Conservation (phyloP, 2,113 vertebrate genomes). For the Holacanthus passer region DNA sequence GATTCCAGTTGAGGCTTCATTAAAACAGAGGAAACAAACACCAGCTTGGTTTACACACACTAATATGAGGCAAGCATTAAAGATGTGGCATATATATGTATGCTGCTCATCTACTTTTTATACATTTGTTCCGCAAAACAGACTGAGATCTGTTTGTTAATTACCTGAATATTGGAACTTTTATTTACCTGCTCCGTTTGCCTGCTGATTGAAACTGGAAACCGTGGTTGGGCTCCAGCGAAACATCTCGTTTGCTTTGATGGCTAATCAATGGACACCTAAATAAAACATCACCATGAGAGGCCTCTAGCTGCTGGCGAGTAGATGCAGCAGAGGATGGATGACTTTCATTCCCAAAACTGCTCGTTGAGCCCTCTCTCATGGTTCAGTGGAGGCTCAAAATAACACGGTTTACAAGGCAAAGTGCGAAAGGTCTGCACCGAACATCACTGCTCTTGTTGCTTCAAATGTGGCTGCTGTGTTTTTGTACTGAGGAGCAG, state of each 20-base stretch:
- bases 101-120: background rate
- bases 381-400: conserved; percentile 7
- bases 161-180: background rate
- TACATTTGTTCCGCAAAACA: conserved; percentile 7
- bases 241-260: conserved; percentile 25
- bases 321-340: conserved; percentile 25
- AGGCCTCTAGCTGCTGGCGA: background rate
- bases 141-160: background rate
- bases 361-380: conserved; percentile 16
- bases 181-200: background rate
- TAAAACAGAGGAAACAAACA: conserved; percentile 11
- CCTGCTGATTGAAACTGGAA: background rate
- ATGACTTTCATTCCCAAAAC: conserved; percentile 56
- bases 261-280: conserved; percentile 27
- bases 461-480: background rate
- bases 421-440: background rate
- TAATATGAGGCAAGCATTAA: background rate
- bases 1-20: background rate
- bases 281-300: conserved; percentile 16
- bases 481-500: background rate
- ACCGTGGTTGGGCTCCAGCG: conserved; percentile 4
- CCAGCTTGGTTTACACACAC: background rate
- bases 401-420: background rate
- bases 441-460: background rate
- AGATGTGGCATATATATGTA: background rate